Evolutionary conservation across 1,140 invertebrate genomes (phyloP).

Genomic region (Aethina tumida): DNA sequence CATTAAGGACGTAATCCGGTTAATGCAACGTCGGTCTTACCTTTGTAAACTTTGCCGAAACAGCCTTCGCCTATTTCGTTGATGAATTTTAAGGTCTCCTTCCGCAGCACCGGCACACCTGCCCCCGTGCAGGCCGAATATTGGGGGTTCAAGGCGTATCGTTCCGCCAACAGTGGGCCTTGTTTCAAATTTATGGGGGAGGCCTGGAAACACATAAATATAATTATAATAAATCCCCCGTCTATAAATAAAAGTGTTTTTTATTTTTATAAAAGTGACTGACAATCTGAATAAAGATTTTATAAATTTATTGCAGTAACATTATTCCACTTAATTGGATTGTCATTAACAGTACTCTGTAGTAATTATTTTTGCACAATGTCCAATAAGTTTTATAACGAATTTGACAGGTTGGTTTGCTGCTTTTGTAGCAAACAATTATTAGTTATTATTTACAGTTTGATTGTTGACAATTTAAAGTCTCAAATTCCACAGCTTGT

Average conservation of each 20-base stretch:
- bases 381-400: constrained; percentile 1
- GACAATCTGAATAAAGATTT: too few relatives aligned
- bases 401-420: not conserved
- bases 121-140: constrained; percentile 49
- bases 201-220: constrained; percentile 16
- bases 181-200: constrained; percentile 47
- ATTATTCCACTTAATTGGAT: not conserved
- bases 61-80: constrained; percentile 82
- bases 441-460: too few relatives aligned
- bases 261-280: not conserved
- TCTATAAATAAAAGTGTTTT: not conserved
- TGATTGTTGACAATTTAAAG: too few relatives aligned
- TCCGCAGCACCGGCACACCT: constrained; percentile 49
- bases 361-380: not conserved
- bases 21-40: too few relatives aligned
- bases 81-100: constrained; percentile 55
- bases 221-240: not conserved
- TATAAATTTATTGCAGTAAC: not conserved
- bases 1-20: too few relatives aligned
- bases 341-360: not conserved
- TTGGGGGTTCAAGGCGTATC: constrained; percentile 68
- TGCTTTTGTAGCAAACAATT: too few relatives aligned
- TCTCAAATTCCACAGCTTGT: too few relatives aligned
- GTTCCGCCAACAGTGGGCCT: constrained; percentile 54
- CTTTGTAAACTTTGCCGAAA: constrained; percentile 87